Percentiles rank a stretch among this genome's conserved stretches.
phyloP scores from a whole-genome alignment of 2,113 vertebrate genomes.

The Calyptommatus sinebrachiatus region DNA sequence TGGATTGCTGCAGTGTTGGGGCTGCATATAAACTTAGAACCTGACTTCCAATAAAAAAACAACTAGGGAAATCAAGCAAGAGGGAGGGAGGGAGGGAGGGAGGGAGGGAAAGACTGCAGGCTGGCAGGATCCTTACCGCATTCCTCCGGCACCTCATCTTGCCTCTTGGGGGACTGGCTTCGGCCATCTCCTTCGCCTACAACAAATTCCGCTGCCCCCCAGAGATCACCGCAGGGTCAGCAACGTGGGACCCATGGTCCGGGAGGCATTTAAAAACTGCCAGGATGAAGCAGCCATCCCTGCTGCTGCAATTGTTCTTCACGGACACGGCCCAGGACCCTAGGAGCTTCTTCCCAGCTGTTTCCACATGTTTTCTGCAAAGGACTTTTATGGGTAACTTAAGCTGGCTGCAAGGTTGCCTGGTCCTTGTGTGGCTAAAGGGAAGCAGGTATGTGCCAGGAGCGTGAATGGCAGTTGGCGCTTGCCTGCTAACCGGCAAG shows the following conservation, averaged over 20 bases:
- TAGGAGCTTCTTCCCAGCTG: conserved; percentile 45
- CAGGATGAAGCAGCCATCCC: conserved; percentile 22
- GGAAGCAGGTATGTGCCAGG: conserved; percentile 45
- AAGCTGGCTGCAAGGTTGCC: conserved; percentile 1
- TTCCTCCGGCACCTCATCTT: conserved; percentile 75
- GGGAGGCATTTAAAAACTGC: conserved; percentile 45
- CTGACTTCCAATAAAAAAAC: conserved; percentile 30
- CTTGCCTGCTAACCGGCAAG: conserved; percentile 25
- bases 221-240: conserved; percentile 50
- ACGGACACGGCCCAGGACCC: conserved; percentile 39
- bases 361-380: conserved; percentile 25
- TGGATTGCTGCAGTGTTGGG: not conserved
- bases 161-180: conserved; percentile 72
- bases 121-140: conserved; percentile 80
- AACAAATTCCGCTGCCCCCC: conserved; percentile 52
- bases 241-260: conserved; percentile 55
- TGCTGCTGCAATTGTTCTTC: conserved; percentile 59
- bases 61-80: conserved; percentile 37
- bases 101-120: conserved; percentile 59
- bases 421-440: not conserved
- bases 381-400: not conserved
- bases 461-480: conserved; percentile 49
- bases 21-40: conserved; percentile 69
- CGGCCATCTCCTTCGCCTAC: conserved; percentile 73
- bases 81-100: conserved; percentile 26